Evolutionary conservation across 2,888 invertebrate species (phyloP), one percentile per base, ranked within the genome.

Genomic region (Phengaris arion): DNA sequence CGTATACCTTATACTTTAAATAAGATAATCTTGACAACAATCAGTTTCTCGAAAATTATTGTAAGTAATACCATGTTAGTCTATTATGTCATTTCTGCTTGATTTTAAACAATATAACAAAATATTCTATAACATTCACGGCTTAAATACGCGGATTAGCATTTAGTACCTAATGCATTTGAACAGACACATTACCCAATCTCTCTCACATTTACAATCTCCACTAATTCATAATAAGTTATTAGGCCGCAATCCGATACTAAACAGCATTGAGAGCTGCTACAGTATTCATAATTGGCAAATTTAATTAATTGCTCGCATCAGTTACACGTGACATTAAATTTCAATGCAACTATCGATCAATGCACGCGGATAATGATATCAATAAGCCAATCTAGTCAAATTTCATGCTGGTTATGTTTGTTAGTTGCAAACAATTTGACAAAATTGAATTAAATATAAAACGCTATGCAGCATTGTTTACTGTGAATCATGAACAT

Each of bases 321-420:
- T 64, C 15, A 2, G 22, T 12, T 35, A 64, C 10, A 35, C 35
- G 59, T n/a, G 22, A 59, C 59, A 22, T 59, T 22, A 59, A 22
- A 59, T 59, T 59, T 59, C 22, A 22, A 59, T 59, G 22, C 59
- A 22, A 15, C 59, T 22, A 59, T 59, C 59, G 59, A 59, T 59
- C 22, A 55, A 55, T 55, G 55, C 55, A 59, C 35, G 22, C 35
- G 22, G 22, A 22, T 22, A 35, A 22, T 22, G 22, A 52, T 52
- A 52, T 59, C 59, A 59, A 59, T 22, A 59, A 22, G 22, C 59
- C 35, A 22, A 35, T 64, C 64, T 59, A 9, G 57, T 15, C 64
- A 64, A 64, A 64, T 35, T 10, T 12, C 12, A 22, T 52, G 2
- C 1, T 35, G 9, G 12, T 64, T 64, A 5, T 64, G 64, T 10